Percentiles rank a stretch among this genome's conserved stretches.
phyloP scores from a whole-genome alignment of 1,140 invertebrate species.

The Ruditapes philippinarum region DNA sequence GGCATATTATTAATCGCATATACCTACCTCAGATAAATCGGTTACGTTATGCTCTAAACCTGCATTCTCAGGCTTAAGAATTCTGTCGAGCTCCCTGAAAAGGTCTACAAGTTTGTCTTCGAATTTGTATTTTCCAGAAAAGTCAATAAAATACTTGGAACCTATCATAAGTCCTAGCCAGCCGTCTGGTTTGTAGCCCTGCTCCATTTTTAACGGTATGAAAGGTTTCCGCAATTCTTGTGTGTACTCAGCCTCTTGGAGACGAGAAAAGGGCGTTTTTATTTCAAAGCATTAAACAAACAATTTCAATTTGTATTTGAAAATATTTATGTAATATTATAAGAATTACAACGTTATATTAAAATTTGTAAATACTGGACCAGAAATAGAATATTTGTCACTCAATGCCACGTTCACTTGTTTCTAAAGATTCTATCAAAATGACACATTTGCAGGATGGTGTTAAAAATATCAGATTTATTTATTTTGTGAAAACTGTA shows the following conservation, averaged over 20 bases:
- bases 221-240: constrained; percentile 76
- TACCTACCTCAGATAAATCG: neutral
- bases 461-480: no score
- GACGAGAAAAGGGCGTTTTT: neutral
- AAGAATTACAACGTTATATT: no score
- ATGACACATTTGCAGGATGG: no score
- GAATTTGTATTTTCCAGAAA: constrained; percentile 73
- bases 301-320: no score
- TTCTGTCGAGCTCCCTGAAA: neutral
- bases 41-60: neutral
- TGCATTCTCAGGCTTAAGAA: neutral
- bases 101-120: neutral
- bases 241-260: constrained; percentile 81
- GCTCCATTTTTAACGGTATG: constrained; percentile 80
- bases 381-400: no score
- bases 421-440: no score
- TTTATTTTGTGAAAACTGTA: no score
- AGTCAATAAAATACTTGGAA: constrained; percentile 79
- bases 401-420: no score
- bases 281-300: no score
- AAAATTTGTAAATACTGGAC: no score
- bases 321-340: no score
- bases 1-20: no score
- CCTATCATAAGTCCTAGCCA: constrained; percentile 81
- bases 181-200: constrained; percentile 78